Evolutionary conservation across 2,888 invertebrate species (phyloP).

Genomic region (Cheiracanthium punctorium): DNA sequence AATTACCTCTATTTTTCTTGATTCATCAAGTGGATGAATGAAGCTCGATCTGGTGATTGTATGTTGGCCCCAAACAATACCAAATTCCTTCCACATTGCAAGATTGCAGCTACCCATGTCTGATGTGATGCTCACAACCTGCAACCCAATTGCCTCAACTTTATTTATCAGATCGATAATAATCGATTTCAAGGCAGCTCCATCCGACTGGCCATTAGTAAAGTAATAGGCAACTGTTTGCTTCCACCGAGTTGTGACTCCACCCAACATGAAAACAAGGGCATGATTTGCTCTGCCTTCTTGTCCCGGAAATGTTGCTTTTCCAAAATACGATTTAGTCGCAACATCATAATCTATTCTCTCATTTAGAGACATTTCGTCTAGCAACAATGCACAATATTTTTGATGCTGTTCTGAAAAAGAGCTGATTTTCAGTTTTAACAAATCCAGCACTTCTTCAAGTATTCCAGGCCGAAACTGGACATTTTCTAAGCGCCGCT

Average conservation of each 20-base stretch:
- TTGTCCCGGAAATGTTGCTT: constrained; percentile 16
- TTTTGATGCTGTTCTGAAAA: neutral
- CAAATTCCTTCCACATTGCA: neutral
- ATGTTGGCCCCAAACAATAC: neutral
- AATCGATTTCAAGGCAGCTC: neutral
- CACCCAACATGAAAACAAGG: constrained; percentile 23
- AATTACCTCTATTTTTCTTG: neutral
- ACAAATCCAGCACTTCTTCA: neutral
- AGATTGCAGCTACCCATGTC: neutral
- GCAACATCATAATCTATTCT: neutral
- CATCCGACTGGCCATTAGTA: neutral
- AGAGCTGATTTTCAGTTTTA: neutral
- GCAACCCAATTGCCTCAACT: neutral
- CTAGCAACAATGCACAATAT: neutral
- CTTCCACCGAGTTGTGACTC: neutral
- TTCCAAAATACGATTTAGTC: neutral
- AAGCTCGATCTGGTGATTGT: neutral
- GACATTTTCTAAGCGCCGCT: neutral
- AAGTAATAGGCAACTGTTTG: neutral
- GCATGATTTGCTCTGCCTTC: constrained; percentile 13
- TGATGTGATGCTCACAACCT: neutral
- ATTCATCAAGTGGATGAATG: neutral
- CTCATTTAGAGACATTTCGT: constrained; percentile 1
- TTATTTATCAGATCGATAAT: neutral
- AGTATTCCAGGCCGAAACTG: neutral